Percentiles rank a stretch among this genome's conserved stretches.
phyloP scores from a whole-genome alignment of 2,113 vertebrate species.

The Anas platyrhynchos region DNA sequence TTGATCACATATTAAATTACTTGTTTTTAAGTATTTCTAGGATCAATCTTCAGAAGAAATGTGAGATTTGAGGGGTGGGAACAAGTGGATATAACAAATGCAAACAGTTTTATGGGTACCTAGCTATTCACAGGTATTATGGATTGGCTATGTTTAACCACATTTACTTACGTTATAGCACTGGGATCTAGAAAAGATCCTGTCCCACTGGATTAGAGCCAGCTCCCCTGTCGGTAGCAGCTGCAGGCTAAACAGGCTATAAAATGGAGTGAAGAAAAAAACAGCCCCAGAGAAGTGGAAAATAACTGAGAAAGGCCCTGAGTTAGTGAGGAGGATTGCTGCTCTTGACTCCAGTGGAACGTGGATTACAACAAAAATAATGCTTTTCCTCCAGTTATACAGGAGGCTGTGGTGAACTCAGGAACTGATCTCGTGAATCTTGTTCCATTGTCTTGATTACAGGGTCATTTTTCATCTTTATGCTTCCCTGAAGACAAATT shows the following conservation, averaged over 20 bases:
- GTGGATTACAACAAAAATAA: background rate
- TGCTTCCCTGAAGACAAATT: background rate
- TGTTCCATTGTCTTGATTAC: background rate
- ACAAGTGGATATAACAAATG: background rate
- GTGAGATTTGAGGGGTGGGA: background rate
- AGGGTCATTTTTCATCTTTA: background rate
- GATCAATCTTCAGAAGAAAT: background rate
- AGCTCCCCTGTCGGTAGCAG: background rate
- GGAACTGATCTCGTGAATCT: background rate
- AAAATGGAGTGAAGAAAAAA: background rate
- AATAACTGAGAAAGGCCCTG: background rate
- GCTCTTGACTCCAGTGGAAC: background rate
- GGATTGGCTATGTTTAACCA: background rate
- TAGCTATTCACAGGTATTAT: background rate
- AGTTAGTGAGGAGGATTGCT: background rate
- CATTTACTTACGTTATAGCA: background rate
- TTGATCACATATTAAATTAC: background rate
- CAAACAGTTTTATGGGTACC: background rate
- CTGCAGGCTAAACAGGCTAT: background rate
- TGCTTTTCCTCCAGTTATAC: background rate
- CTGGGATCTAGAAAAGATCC: background rate
- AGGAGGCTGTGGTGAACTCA: background rate
- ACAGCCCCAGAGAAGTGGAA: background rate
- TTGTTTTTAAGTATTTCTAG: background rate
- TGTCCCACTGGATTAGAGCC: background rate